Evolutionary conservation across 2,888 invertebrate genomes (phyloP), one percentile per base, ranked within the genome.

Genomic region (Eucriotettix oculatus): DNA sequence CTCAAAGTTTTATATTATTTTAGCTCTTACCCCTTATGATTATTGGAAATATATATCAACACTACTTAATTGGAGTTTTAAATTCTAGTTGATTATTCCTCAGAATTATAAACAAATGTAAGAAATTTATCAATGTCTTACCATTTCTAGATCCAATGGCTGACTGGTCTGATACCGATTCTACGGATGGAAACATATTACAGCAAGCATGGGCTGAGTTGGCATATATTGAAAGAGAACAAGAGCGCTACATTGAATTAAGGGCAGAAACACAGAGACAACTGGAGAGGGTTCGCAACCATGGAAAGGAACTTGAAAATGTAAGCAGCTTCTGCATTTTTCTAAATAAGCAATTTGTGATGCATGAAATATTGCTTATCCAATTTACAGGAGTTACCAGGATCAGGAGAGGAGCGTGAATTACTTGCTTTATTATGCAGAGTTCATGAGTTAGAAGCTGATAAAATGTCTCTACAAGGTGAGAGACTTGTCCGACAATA

Each of bases 381-480:
- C 14, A 41, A 14, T 55, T 67, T 70, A 1, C 70, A 88, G 91
- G 88, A 89, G 75, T 75, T 95, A 62, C 91, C 94, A 7, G 88
- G 85, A 69, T 90, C 88, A 63, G 88, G 90, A 58, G 92, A 95
- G 65, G 95, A 97, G 74, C 80, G 90, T 53, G 96, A 97, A 71
- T 83, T 96, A 60, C 74, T 92, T 61, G 85, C 88, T 29, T 76
- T 97, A 57, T 84, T 97, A 71, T 90, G 93, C 69, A 83, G 90
- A 66, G 93, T 96, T 52, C 95, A 96, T 71, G 91, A 94, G 74
- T 77, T 95, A 60, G 96, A 96, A 75, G 93, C 95, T 0, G 92
- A 94, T 72, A 96, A 93, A 75, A 84, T 90, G 75, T 93, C 94
- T 67, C 77, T 94, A 68, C 92, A 93, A 74, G 90, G 92, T 3